Evolutionary conservation across 1,140 invertebrate genomes (phyloP).

Genomic region (Cotesia vestalis): DNA sequence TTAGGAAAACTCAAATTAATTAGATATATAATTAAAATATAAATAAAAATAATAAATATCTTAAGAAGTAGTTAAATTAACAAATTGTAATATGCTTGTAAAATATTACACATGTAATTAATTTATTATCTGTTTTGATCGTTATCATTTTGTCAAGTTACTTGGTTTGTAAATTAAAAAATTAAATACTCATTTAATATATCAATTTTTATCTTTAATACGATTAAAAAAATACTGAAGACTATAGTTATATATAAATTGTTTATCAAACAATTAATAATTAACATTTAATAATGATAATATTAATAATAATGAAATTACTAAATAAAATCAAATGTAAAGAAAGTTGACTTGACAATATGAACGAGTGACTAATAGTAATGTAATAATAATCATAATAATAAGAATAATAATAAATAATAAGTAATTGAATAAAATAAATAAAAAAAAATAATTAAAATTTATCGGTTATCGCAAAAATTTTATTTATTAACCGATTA

Average conservation of each 20-base stretch:
- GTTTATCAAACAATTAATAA: not conserved
- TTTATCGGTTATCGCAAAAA: not conserved
- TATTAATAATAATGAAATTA: not conserved
- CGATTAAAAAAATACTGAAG: too few relatives aligned
- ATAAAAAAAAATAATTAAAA: slow-evolving; percentile 39
- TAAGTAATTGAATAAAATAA: slow-evolving; percentile 44
- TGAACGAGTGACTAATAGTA: slow-evolving; percentile 66
- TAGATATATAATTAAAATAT: not conserved
- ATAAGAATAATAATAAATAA: slow-evolving; percentile 34
- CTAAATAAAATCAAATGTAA: slow-evolving; percentile 2
- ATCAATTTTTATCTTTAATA: not conserved
- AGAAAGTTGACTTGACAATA: slow-evolving; percentile 43
- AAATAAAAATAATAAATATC: slow-evolving; percentile 18
- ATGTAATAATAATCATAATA: not conserved
- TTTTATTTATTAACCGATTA: slow-evolving; percentile 16
- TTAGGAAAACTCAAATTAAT: slow-evolving; percentile 44
- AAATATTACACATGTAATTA: slow-evolving; percentile 4
- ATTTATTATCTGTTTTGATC: slow-evolving; percentile 60
- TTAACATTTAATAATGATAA: not conserved
- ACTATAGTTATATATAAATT: not conserved
- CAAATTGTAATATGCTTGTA: not conserved
- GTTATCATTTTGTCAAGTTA: slow-evolving; percentile 57
- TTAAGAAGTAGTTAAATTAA: not conserved
- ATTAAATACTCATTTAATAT: slow-evolving; percentile 1
- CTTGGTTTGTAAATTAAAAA: not conserved